Evolutionary conservation across 2,888 invertebrate genomes (phyloP).

Genomic region (Thereva nobilitata): DNA sequence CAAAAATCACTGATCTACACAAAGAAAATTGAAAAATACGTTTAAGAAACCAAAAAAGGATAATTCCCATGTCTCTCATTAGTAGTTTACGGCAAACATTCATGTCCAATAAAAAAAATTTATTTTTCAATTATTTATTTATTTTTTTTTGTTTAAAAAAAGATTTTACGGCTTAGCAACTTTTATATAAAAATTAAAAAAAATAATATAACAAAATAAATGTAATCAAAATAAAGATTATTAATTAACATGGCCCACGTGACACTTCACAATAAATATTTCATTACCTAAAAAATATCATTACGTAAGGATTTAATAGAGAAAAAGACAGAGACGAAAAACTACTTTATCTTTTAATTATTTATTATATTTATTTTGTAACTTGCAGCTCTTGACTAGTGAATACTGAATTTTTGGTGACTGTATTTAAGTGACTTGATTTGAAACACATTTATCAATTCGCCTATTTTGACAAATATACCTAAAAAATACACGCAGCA

Average conservation of each 20-base stretch:
- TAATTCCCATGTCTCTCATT: constrained; percentile 33
- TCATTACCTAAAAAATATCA: constrained; percentile 39
- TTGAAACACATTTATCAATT: no score
- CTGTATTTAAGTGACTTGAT: no score
- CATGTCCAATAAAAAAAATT: constrained; percentile 38
- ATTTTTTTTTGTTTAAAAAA: constrained; percentile 9
- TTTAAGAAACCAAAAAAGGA: constrained; percentile 18
- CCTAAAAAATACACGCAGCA: no score
- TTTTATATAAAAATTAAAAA: no score
- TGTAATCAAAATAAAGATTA: no score
- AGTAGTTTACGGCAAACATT: constrained; percentile 39
- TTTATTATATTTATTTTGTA: constrained; percentile 1
- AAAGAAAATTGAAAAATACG: constrained; percentile 18
- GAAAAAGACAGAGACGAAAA: constrained; percentile 25
- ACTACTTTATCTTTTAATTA: constrained; percentile 14
- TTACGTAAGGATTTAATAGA: constrained; percentile 29
- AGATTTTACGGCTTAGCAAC: background rate
- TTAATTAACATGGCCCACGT: constrained; percentile 43
- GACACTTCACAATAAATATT: constrained; percentile 42
- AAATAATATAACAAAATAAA: no score
- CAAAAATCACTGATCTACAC: constrained; percentile 14
- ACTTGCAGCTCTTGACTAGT: no score
- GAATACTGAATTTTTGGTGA: no score
- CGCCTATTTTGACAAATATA: no score
- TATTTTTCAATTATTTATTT: constrained; percentile 26